Percentiles rank a stretch among this genome's conserved stretches.
Conservation (phyloP, 2,113 vertebrate genomes). For the Lamprologus lemairii region DNA sequence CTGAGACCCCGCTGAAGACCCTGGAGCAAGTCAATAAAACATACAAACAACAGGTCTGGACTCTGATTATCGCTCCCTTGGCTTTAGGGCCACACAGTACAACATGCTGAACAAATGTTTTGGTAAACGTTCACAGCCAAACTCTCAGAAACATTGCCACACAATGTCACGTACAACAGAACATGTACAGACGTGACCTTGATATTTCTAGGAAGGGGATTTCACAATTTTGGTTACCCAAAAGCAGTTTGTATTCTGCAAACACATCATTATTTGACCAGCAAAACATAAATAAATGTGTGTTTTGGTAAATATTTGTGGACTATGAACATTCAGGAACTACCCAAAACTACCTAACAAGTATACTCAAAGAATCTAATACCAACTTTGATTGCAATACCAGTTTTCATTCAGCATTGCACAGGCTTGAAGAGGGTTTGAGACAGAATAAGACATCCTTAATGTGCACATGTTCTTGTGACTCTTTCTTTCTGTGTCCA, state of each 20-base stretch:
- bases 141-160: neutral
- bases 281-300: neutral
- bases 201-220: neutral
- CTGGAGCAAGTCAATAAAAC: conserved; percentile 60
- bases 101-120: conserved; percentile 35
- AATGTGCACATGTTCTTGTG: neutral
- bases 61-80: conserved; percentile 37
- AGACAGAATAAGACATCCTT: neutral
- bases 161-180: neutral
- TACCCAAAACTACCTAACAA: neutral
- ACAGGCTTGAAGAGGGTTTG: neutral
- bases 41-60: conserved; percentile 51
- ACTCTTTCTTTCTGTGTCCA: neutral
- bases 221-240: neutral
- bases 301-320: neutral
- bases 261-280: neutral
- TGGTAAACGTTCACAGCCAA: conserved; percentile 23
- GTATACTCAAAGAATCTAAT: neutral
- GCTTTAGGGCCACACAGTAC: conserved; percentile 1
- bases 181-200: neutral
- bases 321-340: neutral
- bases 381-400: neutral
- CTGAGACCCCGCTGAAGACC: conserved; percentile 39
- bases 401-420: neutral
- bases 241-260: neutral